Conservation (phyloP, 2,888 invertebrate species). For the Rhingia campestris region DNA sequence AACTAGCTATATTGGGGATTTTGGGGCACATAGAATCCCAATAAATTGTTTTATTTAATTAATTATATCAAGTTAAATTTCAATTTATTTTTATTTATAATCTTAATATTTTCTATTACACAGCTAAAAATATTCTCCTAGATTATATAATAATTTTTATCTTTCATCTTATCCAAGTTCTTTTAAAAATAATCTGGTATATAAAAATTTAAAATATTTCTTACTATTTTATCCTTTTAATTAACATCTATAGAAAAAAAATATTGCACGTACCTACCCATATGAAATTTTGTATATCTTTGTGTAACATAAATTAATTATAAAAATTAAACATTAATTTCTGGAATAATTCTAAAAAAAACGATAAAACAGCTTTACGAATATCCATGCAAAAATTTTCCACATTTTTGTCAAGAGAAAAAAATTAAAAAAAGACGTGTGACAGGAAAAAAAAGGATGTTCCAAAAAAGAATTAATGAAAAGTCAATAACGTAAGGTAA, state of each 20-base stretch:
- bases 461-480: constrained; percentile 4
- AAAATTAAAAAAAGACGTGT: constrained; percentile 21
- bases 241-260: neutral
- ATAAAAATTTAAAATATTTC: neutral
- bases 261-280: constrained; percentile 13
- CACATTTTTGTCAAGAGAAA: constrained; percentile 77
- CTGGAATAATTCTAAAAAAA: constrained; percentile 24
- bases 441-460: constrained; percentile 22
- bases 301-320: constrained; percentile 49
- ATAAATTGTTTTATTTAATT: too few relatives aligned
- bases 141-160: neutral
- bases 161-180: neutral
- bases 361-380: constrained; percentile 78
- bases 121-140: too few relatives aligned
- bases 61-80: too few relatives aligned
- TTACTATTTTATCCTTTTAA: neutral
- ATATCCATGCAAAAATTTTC: constrained; percentile 82
- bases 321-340: constrained; percentile 3
- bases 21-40: too few relatives aligned
- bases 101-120: neutral
- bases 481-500: neutral
- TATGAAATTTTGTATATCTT: constrained; percentile 27
- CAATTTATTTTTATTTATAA: neutral
- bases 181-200: constrained; percentile 36
- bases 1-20: too few relatives aligned